Base-by-base conservation (phyloP, 2,797 vertebrate genomes). In the Arrhamphus sclerolepis region DNA sequence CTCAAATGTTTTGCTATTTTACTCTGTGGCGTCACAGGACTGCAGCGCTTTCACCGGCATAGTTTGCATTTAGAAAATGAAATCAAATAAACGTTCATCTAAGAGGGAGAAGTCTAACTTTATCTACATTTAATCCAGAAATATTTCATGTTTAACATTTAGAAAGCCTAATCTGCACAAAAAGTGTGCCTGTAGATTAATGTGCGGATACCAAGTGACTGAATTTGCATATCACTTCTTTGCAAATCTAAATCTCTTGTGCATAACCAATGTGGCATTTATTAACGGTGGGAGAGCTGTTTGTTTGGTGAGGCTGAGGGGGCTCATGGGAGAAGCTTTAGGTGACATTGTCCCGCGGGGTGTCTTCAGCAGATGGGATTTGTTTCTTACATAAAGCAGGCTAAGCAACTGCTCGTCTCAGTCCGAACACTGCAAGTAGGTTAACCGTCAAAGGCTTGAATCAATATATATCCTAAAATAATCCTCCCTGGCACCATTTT, bases 221-320 rank as follows among this genome's bases (percentile, higher is more conserved):
- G 26, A 72, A n/a, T 80, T 78, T 77, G 70, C 63, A 81, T 34
- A 34, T 75, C 41, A 56, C 31, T 19, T 19, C 47, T 66, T 18
- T 77, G 66, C 42, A 62, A 70, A 72, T 74, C 71, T 76, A 70
- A 87, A 87, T 75, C 74, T 81, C 62, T 60, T 68, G 49, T 74
- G 81, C 65, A 70, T 85, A 85, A 84, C 78, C 73, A 65, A 71
- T 66, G 52, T 66, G 64, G 54, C 59, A n/a, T 69, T 82, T 49
- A 66, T 76, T 51, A 53, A 81, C 78, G 89, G 79, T 54, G 38
- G 48, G 31, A 59, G 46, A 41, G n/a, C 49, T 64, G 77, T 82
- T 73, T 84, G 56, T 76, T 82, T 67, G 46, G 65, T 28, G 34
- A 49, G 38, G 64, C 64, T 82, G 82, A 80, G 51, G 29, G 64